These are phyloP conservation scores for Smittia sp. DNA, from an alignment of 2,888 invertebrate species.

Conservation along the genomic window DNA sequence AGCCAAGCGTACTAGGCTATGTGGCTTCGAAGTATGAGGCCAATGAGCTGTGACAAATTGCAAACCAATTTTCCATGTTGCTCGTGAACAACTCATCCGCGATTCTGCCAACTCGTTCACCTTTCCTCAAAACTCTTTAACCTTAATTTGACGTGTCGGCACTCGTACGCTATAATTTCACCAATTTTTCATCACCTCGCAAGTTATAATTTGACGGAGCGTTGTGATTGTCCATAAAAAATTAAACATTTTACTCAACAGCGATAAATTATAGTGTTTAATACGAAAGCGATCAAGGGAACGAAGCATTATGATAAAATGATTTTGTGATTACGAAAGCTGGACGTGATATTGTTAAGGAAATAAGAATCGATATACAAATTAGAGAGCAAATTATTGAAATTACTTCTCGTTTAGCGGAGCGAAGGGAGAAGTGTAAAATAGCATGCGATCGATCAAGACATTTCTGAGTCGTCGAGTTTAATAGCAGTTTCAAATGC, in stretches of 20 bases:
- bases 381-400: constrained; percentile 20
- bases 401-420: constrained; percentile 3
- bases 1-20: too few species aligned
- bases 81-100: too few species aligned
- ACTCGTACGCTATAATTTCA: constrained; percentile 22
- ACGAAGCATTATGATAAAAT: background rate
- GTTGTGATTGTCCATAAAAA: constrained; percentile 6
- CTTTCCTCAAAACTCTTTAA: background rate
- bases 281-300: background rate
- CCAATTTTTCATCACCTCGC: constrained; percentile 32
- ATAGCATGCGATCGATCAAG: background rate
- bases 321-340: background rate
- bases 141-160: background rate
- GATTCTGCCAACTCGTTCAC: too few species aligned
- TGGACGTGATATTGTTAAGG: constrained; percentile 7
- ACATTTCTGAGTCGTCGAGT: constrained; percentile 1
- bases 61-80: too few species aligned
- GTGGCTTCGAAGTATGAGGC: too few species aligned
- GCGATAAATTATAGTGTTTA: constrained; percentile 18
- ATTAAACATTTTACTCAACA: constrained; percentile 8
- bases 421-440: background rate
- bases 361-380: background rate
- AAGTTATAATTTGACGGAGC: constrained; percentile 11
- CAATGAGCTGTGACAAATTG: too few species aligned
- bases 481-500: background rate